phyloP scores from a whole-genome alignment of 2,113 vertebrate genomes.

The Syrrhaptes paradoxus region DNA sequence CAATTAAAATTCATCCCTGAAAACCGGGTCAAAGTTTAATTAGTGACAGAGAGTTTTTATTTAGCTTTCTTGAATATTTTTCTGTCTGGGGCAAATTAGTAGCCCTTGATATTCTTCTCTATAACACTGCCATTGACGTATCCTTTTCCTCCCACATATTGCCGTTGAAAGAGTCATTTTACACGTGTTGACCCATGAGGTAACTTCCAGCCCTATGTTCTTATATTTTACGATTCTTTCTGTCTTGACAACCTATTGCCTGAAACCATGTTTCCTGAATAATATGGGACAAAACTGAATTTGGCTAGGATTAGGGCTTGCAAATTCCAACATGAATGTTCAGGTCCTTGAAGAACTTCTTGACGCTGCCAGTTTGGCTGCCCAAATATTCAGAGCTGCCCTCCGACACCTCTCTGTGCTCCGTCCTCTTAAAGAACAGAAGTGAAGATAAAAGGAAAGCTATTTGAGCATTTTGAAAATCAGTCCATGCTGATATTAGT shows the following conservation, averaged over 20 bases:
- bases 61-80: slow-evolving; percentile 6
- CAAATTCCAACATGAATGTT: not conserved
- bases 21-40: slow-evolving; percentile 39
- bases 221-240: not conserved
- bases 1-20: slow-evolving; percentile 45
- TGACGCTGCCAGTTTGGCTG: fast-evolving
- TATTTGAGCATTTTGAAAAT: not conserved
- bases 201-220: not conserved
- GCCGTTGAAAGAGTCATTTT: not conserved
- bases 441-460: not conserved
- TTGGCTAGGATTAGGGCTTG: not conserved
- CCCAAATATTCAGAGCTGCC: not conserved
- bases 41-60: slow-evolving; percentile 18
- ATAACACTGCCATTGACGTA: not conserved
- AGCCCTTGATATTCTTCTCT: not conserved
- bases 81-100: not conserved
- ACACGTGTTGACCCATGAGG: not conserved
- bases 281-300: not conserved
- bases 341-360: not conserved
- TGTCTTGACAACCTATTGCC: not conserved
- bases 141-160: not conserved
- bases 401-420: not conserved
- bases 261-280: not conserved
- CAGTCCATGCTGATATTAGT: too few relatives aligned
- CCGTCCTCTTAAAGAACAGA: not conserved